These are phyloP conservation scores for Mythimna impura DNA, from an alignment of 2,888 invertebrate genomes.

Conservation along the genomic window DNA sequence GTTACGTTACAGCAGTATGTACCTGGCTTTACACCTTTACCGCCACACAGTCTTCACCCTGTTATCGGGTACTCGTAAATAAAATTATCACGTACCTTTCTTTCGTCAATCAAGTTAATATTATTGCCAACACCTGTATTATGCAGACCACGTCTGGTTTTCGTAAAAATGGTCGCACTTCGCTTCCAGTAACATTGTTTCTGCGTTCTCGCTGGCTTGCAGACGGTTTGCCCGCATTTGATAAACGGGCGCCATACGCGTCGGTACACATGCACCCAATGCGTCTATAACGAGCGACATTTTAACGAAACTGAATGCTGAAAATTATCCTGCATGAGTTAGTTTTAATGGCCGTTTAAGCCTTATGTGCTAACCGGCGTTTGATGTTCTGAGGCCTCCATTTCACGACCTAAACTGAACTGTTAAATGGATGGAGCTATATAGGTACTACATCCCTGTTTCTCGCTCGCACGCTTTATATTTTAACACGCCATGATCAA, in stretches of 20 bases:
- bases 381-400: not conserved
- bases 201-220: constrained; percentile 45
- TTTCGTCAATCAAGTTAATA: constrained; percentile 61
- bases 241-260: constrained; percentile 65
- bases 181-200: constrained; percentile 58
- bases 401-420: too few relatives aligned
- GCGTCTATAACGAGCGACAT: constrained; percentile 25
- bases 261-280: constrained; percentile 59
- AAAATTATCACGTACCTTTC: constrained; percentile 61
- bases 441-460: too few relatives aligned
- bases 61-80: constrained; percentile 49
- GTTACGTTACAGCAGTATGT: too few relatives aligned
- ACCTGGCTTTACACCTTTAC: constrained; percentile 28
- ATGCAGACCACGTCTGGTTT: constrained; percentile 54
- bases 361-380: not conserved
- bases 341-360: constrained; percentile 7
- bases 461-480: too few relatives aligned
- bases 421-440: too few relatives aligned
- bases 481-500: too few relatives aligned
- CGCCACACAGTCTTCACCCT: constrained; percentile 59
- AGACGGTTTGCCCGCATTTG: constrained; percentile 64
- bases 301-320: constrained; percentile 15
- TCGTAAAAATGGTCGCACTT: constrained; percentile 47
- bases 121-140: constrained; percentile 52
- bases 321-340: constrained; percentile 5